A percentile compares a stretch with the other conserved stretches of the same genome.
Evolutionary conservation across 2,888 invertebrate species (phyloP).

Genomic region (Chironomus tentans): DNA sequence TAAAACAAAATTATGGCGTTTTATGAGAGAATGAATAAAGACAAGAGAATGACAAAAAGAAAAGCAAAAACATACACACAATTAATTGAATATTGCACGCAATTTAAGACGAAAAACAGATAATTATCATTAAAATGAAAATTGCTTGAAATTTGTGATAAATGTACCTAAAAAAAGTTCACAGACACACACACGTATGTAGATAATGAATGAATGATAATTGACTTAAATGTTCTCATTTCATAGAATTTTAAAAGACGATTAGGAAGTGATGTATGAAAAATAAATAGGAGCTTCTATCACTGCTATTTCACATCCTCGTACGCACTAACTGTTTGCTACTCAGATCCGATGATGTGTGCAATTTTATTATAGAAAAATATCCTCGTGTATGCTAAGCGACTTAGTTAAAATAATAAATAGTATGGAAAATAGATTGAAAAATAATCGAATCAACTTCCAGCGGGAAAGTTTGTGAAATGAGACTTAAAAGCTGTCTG

Average conservation of each 20-base stretch:
- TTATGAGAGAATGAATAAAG: neutral
- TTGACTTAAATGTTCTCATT: no score
- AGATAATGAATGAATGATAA: no score
- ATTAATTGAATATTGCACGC: neutral
- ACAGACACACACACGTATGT: no score
- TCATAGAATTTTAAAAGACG: neutral
- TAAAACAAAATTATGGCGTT: neutral
- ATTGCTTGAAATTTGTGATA: slow-evolving; percentile 19
- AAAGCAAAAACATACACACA: neutral
- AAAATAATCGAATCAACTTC: neutral
- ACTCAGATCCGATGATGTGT: neutral
- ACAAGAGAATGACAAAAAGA: neutral
- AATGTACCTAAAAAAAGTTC: slow-evolving; percentile 7
- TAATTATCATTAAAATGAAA: neutral
- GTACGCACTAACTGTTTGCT: neutral
- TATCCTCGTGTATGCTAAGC: neutral
- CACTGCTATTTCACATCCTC: neutral
- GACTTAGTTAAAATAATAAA: neutral
- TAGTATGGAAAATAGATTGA: neutral
- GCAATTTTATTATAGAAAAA: neutral
- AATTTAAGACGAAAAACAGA: neutral
- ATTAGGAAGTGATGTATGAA: neutral
- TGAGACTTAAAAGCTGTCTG: no score
- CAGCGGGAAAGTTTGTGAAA: no score
- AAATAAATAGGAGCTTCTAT: neutral